Conservation (phyloP, 2,797 vertebrate genomes). For the Prunella strophiata region DNA sequence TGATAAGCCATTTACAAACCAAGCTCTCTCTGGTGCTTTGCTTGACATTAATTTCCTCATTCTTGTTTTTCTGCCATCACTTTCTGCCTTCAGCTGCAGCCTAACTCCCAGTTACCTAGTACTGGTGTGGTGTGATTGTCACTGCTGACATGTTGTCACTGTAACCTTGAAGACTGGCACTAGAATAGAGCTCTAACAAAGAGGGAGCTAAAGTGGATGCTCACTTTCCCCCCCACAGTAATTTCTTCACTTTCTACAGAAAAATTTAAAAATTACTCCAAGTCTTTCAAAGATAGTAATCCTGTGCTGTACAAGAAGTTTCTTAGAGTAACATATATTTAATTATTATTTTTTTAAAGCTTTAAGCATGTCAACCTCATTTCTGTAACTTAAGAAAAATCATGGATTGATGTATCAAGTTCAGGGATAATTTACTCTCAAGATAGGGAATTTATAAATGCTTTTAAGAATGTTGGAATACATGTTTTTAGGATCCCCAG, state of each 20-base stretch:
- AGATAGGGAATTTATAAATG: neutral
- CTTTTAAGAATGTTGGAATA: neutral
- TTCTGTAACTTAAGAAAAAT: neutral
- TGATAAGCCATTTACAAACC: neutral
- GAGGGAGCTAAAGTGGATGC: neutral
- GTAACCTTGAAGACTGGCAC: neutral
- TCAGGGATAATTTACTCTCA: neutral
- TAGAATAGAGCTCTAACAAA: neutral
- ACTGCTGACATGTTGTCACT: neutral
- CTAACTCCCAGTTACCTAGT: neutral
- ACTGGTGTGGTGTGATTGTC: neutral
- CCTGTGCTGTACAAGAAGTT: neutral
- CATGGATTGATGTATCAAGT: neutral
- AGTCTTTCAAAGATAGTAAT: neutral
- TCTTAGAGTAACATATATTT: neutral
- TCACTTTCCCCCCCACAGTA: neutral
- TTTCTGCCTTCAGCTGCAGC: neutral
- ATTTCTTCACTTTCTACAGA: neutral
- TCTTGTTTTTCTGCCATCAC: neutral
- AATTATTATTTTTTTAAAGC: neutral
- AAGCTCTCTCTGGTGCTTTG: neutral
- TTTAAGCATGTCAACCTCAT: neutral
- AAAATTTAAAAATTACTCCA: neutral
- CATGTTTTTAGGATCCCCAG: conserved; percentile 79
- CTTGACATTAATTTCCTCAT: neutral